Percentiles rank a stretch among this genome's conserved stretches.
Conservation (phyloP, 1,140 invertebrate species). For the Pseudobourletiella spinata region DNA sequence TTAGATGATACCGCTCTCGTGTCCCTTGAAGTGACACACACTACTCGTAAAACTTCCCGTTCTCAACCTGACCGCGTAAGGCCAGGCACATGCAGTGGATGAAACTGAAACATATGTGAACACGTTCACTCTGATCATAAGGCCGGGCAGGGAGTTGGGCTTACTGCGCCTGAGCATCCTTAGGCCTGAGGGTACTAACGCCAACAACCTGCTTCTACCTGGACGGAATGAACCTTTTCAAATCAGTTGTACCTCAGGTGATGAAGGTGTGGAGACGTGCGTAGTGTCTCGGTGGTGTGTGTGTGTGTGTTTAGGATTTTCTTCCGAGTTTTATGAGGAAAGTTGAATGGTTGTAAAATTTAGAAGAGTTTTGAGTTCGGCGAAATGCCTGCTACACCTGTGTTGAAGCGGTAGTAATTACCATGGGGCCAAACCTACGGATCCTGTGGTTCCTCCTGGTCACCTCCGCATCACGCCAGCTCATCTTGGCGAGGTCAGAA, state of each 20-base stretch:
- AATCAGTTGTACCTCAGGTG: constrained; percentile 5
- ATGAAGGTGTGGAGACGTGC: constrained; percentile 6
- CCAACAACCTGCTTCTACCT: not conserved
- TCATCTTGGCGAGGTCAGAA: constrained; percentile 34
- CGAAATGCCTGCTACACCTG: constrained; percentile 12
- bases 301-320: not conserved
- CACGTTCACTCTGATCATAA: no score
- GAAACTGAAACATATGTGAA: no score
- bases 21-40: no score
- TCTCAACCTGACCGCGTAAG: no score
- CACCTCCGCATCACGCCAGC: constrained; percentile 9
- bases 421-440: constrained; percentile 24
- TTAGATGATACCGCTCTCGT: no score
- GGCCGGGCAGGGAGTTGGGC: no score
- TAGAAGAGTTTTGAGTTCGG: not conserved
- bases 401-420: constrained; percentile 9
- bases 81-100: no score
- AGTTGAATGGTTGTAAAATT: not conserved
- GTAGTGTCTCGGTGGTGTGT: not conserved
- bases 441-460: constrained; percentile 24
- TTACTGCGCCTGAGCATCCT: no score
- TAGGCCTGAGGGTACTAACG: no score
- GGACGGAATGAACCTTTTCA: not conserved
- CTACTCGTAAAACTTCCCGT: no score
- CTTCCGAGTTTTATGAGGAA: not conserved